Base-by-base conservation (phyloP, 2,888 invertebrate genomes). In the Epistrophella euchroma region DNA sequence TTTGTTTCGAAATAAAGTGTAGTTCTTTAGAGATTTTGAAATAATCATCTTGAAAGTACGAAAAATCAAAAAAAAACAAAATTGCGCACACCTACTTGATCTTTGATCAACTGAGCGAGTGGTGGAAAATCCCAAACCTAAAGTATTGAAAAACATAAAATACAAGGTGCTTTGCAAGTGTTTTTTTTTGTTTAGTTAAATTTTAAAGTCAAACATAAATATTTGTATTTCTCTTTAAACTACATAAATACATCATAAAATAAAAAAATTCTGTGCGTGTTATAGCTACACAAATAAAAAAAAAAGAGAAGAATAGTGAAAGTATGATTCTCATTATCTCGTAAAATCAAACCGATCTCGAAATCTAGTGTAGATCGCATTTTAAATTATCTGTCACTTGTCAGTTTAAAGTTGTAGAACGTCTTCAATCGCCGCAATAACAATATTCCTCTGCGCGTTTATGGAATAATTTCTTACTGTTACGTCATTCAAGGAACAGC, bases 401-500 rank as follows among this genome's bases (percentile, higher is more conserved):
- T 32, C 56, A 40, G 11, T 19, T 43, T n/a, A 43, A 13, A 71
- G 45, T 66, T 50, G 32, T 1, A 50, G 45, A 56, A 62, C 4
- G 35, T 56, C 19, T 9, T 11, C 43, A 17, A 19, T 45, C 10
- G 17, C 45, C 2, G 17, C 45, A 45, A 45, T 45, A 45, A 45
- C 45, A 45, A 45, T 45, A 45, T 17, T 47, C 11, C 10, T 1
- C 45, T 6, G 19, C 25, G 19, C 25, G 47, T 60, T 40, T 71
- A 22, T 70, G 64, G 62, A 76, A 56, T 19, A 40, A 32, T 7
- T 47, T 56, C 25, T 22, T 1, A 10, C 13, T 47, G 19, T 81
- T 81, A 81, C 81, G 40, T 76, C 76, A 81, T 76, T 76, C 40
- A 37, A 71, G 56, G 25, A 22, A 64, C 62, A 81, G 70, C 80